Evolutionary conservation across 2,113 vertebrate species (phyloP).

Genomic region (Crotalus horridus): DNA sequence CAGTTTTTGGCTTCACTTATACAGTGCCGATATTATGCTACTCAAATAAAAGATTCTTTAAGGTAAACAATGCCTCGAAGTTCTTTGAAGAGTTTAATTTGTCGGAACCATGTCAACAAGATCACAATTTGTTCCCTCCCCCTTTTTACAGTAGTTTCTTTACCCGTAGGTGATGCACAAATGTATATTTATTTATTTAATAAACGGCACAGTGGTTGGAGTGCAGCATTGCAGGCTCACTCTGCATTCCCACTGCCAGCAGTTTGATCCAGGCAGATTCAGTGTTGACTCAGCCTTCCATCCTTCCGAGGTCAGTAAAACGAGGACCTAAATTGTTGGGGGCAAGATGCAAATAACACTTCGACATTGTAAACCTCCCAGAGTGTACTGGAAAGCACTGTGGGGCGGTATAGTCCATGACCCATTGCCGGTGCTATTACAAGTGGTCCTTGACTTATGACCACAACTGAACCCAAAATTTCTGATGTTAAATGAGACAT

Average conservation of each 20-base stretch:
- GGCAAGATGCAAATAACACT: neutral
- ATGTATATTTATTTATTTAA: neutral
- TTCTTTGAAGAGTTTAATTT: too few species aligned
- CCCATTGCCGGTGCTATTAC: neutral
- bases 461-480: neutral
- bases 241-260: neutral
- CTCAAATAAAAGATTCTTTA: too few species aligned
- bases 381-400: neutral
- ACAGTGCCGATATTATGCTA: too few species aligned
- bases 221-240: neutral
- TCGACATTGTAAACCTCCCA: neutral
- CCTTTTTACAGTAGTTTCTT: neutral
- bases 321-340: neutral
- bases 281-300: neutral
- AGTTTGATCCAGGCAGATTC: neutral
- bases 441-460: neutral
- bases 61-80: too few species aligned
- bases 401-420: neutral
- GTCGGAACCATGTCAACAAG: neutral
- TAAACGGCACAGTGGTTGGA: neutral
- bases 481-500: neutral
- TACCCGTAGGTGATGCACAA: neutral
- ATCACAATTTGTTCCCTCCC: neutral
- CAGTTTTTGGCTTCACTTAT: too few species aligned
- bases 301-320: neutral